phyloP scores from a whole-genome alignment of 1,140 invertebrate species.

The Cotesia typhae region DNA sequence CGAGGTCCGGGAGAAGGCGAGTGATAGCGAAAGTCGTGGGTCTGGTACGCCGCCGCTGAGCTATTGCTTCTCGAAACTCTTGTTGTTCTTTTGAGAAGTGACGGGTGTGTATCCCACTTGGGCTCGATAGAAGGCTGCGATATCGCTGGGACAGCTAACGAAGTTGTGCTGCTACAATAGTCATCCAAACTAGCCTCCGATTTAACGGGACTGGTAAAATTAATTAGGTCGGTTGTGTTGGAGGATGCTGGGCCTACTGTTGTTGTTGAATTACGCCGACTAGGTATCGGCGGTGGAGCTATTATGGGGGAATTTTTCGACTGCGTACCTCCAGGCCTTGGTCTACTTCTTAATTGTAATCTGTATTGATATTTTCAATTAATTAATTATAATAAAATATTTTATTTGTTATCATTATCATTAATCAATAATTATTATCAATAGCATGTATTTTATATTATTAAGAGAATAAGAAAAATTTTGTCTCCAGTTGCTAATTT shows the following conservation, averaged over 20 bases:
- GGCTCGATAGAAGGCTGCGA: conserved; percentile 58
- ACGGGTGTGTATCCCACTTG: conserved; percentile 62
- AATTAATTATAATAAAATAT: conserved; percentile 18
- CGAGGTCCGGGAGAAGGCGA: conserved; percentile 55
- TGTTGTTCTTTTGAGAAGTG: conserved; percentile 55
- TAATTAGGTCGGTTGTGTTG: conserved; percentile 74
- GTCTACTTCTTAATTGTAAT: conserved; percentile 62
- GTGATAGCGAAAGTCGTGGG: conserved; percentile 60
- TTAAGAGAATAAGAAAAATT: too few relatives aligned
- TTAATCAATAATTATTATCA: too few relatives aligned
- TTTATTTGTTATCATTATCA: too few relatives aligned
- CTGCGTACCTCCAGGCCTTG: conserved; percentile 65
- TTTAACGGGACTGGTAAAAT: conserved; percentile 72
- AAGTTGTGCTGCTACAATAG: conserved; percentile 54
- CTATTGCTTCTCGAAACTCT: conserved; percentile 61
- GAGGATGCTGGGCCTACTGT: conserved; percentile 60
- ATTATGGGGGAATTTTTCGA: conserved; percentile 62
- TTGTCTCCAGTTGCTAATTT: too few relatives aligned
- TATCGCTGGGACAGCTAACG: conserved; percentile 53
- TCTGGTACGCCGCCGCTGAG: conserved; percentile 57
- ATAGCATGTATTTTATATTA: too few relatives aligned
- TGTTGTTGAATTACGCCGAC: conserved; percentile 65
- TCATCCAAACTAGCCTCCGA: conserved; percentile 55
- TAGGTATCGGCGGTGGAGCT: conserved; percentile 65
- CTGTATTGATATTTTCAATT: conserved; percentile 39